Evolutionary conservation across 2,888 invertebrate species (phyloP), one percentile per base, ranked within the genome.

Genomic region (Watsonalla cultraria): DNA sequence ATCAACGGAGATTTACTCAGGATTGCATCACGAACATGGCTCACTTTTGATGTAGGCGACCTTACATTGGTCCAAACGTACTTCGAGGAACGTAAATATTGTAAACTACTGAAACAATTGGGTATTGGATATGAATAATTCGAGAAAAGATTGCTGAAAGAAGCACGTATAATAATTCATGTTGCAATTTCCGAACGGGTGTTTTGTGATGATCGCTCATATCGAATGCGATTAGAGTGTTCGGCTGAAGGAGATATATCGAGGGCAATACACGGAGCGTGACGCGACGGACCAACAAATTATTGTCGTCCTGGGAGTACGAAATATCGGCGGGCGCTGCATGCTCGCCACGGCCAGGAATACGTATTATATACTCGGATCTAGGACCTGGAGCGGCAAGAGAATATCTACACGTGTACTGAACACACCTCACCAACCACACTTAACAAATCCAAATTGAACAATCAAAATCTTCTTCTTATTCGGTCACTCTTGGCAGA

Each of bases 271-370:
- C 78, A 81, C 72, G 78, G 66, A 72, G 72, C 76, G 73, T 72
- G 73, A 75, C 72, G 78, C 81, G 82, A 82, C 81, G 84, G 80
- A 82, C 84, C 79, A 84, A 86, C 86, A 86, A 87, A 87, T 87
- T 88, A 87, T 86, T 80, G 84, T 83, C 84, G 84, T 79, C 83
- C 78, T 72, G 86, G 86, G 85, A 86, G 76, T 77, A 82, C 76
- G 84, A 84, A 84, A 84, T 84, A 85, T 84, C 80, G 82, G 80
- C 70, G 72, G 74, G 75, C 65, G 70, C 61, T 67, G 74, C 75
- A 72, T 74, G 78, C 74, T 72, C 71, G 70, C 73, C 68, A 72
- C 72, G 71, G 76, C 74, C 72, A 78, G 78, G 80, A 74, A 79
- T 79, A 78, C 76, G 76, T 80, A 78, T 77, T 80, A 78, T 77